Evolutionary conservation across 2,888 invertebrate genomes (phyloP), one percentile per base, ranked within the genome.

Genomic region (Heliconius hortense): DNA sequence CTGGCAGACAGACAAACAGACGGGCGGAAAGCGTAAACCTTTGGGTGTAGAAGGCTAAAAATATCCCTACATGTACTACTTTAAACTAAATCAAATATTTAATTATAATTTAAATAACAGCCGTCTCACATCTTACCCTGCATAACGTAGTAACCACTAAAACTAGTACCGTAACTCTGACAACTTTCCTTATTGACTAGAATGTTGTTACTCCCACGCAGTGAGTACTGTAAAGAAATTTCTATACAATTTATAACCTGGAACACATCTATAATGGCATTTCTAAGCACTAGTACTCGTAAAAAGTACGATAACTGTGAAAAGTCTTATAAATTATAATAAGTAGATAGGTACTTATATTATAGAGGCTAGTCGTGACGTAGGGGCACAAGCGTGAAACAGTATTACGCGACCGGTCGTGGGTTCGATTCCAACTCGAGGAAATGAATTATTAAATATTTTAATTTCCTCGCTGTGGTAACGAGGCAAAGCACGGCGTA

Each of bases 101-200:
- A 21, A 63, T 31, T 62, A 28, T 75, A 73, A 60, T 31, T 43
- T 11, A 10, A 69, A 53, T 31, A 15, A 53, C 18, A 18, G n/a
- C 5, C 39, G 15, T 66, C 21, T 66, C 64, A 39, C 39, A 39
- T 31, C 69, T n/a, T 48, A 35, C 15, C 53, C 56, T 35, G 56
- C 31, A 13, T 35, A 24, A 43, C 24, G n/a, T 56, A 24, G 24
- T 13, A 24, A 56, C n/a, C 24, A n/a, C 31, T 69, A 53, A 53
- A 56, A 69, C 56, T 53, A 28, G 31, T 69, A 69, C 56, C n/a
- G n/a, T 56, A 24, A 56, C 69, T 69, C 69, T 35, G 56, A 69
- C 69, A 69, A 56, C 69, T 69, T 69, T 69, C 69, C 69, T 56
- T 69, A 69, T 35, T 56, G 31, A 56, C 69, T 56, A 56, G 69